Percentiles rank a stretch among this genome's conserved stretches.
phyloP scores from a whole-genome alignment of 2,113 vertebrate species.

The Tachysurus fulvidraco region DNA sequence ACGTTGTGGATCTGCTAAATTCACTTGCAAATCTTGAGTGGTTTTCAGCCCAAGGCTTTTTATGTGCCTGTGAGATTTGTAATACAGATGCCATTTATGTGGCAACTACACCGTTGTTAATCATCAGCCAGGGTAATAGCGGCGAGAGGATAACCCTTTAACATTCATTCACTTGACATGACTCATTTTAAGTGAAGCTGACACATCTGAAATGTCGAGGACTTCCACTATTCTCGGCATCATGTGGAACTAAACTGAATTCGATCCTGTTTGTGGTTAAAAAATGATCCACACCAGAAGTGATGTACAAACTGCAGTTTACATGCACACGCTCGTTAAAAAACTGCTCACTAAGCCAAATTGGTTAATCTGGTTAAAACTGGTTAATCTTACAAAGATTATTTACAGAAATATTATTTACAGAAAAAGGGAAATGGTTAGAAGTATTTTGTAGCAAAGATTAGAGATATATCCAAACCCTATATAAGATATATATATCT shows the following conservation, averaged over 20 bases:
- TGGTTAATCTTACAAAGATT: no score
- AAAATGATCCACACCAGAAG: neutral
- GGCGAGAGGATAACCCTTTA: neutral
- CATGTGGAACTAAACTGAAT: neutral
- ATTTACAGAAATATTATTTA: neutral
- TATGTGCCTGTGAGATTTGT: conserved; percentile 20
- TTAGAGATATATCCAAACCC: neutral
- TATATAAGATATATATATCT: no score
- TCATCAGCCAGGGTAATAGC: neutral
- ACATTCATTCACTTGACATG: neutral
- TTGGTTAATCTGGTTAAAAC: no score
- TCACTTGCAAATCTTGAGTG: neutral
- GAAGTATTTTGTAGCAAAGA: neutral
- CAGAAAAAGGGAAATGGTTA: neutral
- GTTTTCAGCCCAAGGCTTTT: conserved; percentile 8
- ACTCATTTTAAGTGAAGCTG: neutral
- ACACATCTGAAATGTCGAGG: neutral
- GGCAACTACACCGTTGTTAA: conserved; percentile 9
- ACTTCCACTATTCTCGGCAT: neutral
- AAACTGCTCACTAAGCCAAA: neutral
- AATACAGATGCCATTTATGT: conserved; percentile 23
- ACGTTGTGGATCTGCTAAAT: neutral
- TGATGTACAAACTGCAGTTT: neutral
- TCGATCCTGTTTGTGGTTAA: neutral
- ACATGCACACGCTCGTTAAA: neutral